Evolutionary conservation across 2,888 invertebrate genomes (phyloP).

Genomic region (Eupithecia exiguata): DNA sequence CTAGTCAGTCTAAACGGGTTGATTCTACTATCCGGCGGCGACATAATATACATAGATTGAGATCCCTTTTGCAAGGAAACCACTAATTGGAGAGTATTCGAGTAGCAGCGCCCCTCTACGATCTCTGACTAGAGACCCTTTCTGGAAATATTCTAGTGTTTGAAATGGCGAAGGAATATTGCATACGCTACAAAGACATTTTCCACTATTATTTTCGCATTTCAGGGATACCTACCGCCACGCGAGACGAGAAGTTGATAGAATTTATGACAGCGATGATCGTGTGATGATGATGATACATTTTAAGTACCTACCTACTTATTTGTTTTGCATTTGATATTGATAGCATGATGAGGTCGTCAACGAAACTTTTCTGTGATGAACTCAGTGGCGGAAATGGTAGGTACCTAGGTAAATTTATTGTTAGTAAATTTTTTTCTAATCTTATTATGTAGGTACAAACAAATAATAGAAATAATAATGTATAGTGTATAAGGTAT

Average conservation of each 20-base stretch:
- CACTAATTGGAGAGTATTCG: slow-evolving; percentile 1
- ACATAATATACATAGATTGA: background rate
- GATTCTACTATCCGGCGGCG: background rate
- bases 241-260: background rate
- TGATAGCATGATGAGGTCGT: too few relatives aligned
- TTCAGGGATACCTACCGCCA: background rate
- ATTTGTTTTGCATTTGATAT: too few relatives aligned
- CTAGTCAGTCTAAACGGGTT: background rate
- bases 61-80: background rate
- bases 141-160: background rate
- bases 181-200: too few relatives aligned
- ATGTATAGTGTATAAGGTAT: too few relatives aligned
- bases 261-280: background rate
- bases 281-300: background rate
- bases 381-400: too few relatives aligned
- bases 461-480: too few relatives aligned
- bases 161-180: background rate
- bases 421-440: too few relatives aligned
- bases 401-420: too few relatives aligned
- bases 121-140: background rate
- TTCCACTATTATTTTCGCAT: background rate
- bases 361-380: too few relatives aligned
- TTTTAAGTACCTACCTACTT: background rate
- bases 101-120: background rate
- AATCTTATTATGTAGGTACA: too few relatives aligned